Evolutionary conservation across 2,797 vertebrate species (phyloP).

Genomic region (Echiichthys vipera): DNA sequence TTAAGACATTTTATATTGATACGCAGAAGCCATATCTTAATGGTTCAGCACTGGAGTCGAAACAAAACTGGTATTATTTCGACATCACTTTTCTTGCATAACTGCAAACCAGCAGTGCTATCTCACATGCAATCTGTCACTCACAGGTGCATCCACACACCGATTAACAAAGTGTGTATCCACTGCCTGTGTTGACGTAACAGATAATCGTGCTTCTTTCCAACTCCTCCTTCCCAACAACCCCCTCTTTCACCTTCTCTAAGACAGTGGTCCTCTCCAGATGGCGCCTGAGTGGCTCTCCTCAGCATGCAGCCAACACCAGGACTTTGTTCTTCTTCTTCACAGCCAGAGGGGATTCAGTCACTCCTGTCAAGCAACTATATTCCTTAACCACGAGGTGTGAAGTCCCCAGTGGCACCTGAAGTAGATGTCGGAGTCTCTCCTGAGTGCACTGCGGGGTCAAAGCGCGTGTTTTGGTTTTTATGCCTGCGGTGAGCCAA

Average conservation of each 20-base stretch:
- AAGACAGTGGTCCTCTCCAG: constrained; percentile 32
- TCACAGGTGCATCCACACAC: neutral
- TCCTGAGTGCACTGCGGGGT: neutral
- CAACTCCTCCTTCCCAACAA: constrained; percentile 51
- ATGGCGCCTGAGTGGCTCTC: constrained; percentile 34
- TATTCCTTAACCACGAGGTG: constrained; percentile 4
- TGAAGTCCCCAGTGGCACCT: neutral
- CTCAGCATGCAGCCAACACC: constrained; percentile 47
- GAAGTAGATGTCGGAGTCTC: neutral
- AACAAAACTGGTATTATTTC: neutral
- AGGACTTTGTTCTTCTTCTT: constrained; percentile 19
- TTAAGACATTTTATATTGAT: neutral
- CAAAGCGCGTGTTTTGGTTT: neutral
- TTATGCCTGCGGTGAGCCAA: constrained; percentile 5
- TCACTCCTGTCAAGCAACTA: neutral
- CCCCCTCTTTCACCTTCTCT: constrained; percentile 42
- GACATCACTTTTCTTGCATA: neutral
- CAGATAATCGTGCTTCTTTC: constrained; percentile 33
- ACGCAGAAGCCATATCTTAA: neutral
- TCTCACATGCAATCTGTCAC: constrained; percentile 6
- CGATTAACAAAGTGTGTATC: neutral
- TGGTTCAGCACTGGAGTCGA: neutral
- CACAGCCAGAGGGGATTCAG: constrained; percentile 37
- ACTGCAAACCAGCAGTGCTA: neutral
- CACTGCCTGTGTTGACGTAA: constrained; percentile 20